Conservation (phyloP, 2,797 vertebrate species). For the Sebastiscus albofasciatus region DNA sequence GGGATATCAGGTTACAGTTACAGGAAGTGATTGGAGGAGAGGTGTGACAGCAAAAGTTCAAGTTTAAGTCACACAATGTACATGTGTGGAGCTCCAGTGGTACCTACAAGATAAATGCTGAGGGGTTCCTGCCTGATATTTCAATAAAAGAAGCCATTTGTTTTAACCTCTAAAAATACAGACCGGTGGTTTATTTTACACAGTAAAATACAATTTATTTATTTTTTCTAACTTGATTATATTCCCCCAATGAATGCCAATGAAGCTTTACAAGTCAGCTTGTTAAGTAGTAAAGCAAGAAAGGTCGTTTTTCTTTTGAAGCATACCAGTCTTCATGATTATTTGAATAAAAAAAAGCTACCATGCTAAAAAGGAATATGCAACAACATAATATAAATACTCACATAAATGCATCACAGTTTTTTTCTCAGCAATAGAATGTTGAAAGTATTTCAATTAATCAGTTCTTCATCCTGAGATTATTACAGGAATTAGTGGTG, state of each 20-base stretch:
- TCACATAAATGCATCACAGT: not conserved
- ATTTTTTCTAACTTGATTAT: conserved; percentile 1
- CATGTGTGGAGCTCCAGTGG: not conserved
- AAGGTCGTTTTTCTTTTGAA: conserved; percentile 9
- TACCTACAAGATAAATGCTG: conserved; percentile 1
- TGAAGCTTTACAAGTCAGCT: not conserved
- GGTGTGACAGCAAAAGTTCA: not conserved
- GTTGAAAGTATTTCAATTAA: not conserved
- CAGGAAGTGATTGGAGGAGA: not conserved
- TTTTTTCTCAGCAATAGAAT: not conserved
- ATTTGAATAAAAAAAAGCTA: conserved; percentile 7
- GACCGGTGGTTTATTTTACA: not conserved
- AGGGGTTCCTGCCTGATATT: conserved; percentile 5
- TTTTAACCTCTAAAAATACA: conserved; percentile 4
- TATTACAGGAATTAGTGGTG: not conserved
- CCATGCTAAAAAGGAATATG: not conserved
- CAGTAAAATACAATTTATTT: not conserved
- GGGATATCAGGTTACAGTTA: not conserved
- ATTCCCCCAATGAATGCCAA: not conserved
- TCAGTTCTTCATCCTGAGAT: not conserved
- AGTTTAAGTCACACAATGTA: not conserved
- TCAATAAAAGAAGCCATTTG: not conserved
- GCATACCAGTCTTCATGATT: not conserved
- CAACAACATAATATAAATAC: not conserved
- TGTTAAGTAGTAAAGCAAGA: not conserved